Conservation (phyloP, 2,888 invertebrate species). For the Calliphora vomitoria region DNA sequence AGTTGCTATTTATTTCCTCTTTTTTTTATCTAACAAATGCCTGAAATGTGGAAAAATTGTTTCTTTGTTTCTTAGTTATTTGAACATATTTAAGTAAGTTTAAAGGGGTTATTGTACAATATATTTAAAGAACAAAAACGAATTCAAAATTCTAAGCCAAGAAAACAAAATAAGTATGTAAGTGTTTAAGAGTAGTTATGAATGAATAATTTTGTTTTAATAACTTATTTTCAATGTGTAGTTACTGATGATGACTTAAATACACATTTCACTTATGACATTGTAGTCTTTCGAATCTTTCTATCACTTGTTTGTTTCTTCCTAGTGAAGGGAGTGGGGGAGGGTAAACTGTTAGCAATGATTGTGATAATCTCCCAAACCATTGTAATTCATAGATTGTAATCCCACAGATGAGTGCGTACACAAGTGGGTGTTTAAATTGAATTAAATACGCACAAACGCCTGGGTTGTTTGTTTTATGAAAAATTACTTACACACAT, state of each 20-base stretch:
- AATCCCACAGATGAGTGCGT: conserved; percentile 80
- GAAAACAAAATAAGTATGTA: neutral
- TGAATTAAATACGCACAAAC: conserved; percentile 78
- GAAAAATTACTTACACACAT: conserved; percentile 70
- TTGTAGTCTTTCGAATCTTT: neutral
- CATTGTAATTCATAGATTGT: conserved; percentile 67
- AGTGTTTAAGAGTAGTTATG: neutral
- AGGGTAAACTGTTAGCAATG: conserved; percentile 20
- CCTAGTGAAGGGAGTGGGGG: neutral
- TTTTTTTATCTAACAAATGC: conserved; percentile 23
- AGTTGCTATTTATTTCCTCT: neutral
- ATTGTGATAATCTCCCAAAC: conserved; percentile 66
- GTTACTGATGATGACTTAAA: conserved; percentile 28
- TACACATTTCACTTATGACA: conserved; percentile 38
- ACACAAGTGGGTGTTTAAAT: conserved; percentile 83
- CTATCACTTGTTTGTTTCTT: neutral
- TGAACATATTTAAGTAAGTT: neutral
- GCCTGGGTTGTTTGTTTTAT: conserved; percentile 76
- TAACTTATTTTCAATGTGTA: conserved; percentile 56
- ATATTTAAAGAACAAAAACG: neutral
- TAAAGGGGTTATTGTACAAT: conserved; percentile 35
- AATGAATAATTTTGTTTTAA: conserved; percentile 9
- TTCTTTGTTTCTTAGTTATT: conserved; percentile 25
- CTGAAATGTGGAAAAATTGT: conserved; percentile 26
- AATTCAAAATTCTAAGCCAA: neutral